Evolutionary conservation across 2,113 vertebrate genomes (phyloP).

Genomic region (Neomonachus schauinslandi): DNA sequence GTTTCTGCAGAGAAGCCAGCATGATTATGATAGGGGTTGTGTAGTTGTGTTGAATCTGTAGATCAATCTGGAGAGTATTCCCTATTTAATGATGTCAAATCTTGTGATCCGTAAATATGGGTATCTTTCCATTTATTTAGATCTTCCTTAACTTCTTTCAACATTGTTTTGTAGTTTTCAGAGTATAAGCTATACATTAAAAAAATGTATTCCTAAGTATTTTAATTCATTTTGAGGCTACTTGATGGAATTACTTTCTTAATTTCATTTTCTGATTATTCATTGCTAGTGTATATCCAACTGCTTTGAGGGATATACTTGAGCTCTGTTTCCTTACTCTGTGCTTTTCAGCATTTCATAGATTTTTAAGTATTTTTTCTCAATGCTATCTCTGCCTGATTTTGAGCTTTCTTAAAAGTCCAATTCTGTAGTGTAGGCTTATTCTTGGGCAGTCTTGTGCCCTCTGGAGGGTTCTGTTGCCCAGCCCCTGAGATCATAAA

Average conservation of each 20-base stretch:
- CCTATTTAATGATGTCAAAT: neutral
- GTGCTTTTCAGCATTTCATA: neutral
- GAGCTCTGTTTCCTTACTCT: neutral
- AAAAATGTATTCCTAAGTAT: neutral
- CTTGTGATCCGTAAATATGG: neutral
- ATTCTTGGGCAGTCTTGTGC: neutral
- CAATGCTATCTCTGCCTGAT: neutral
- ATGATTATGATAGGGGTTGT: neutral
- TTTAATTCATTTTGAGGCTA: neutral
- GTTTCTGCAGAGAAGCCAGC: neutral
- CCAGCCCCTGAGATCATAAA: neutral
- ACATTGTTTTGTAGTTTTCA: neutral
- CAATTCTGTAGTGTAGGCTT: neutral
- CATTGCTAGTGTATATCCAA: neutral
- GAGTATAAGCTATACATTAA: neutral
- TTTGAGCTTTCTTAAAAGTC: neutral
- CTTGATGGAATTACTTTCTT: neutral
- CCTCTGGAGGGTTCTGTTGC: neutral
- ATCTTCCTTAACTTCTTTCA: neutral
- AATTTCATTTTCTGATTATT: neutral
- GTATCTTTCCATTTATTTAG: neutral
- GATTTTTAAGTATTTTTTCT: neutral
- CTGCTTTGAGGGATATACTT: neutral
- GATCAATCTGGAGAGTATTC: neutral
- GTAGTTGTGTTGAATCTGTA: neutral